phyloP scores from a whole-genome alignment of 2,888 invertebrate species.

The Timema podura region DNA sequence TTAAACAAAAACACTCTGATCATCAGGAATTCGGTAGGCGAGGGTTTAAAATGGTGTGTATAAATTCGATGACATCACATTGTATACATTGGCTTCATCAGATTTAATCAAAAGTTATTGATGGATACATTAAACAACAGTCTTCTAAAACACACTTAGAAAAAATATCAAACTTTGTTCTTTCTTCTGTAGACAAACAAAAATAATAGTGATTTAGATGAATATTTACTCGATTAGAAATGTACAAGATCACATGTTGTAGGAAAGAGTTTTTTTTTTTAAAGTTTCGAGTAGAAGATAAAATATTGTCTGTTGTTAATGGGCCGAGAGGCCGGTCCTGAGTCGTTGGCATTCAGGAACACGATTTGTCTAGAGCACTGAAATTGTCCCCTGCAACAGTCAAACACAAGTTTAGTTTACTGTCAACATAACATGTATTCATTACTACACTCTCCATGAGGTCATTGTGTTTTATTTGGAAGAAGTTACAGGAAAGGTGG shows the following conservation, averaged over 20 bases:
- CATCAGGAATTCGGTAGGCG: not conserved
- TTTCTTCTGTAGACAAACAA: constrained; percentile 7
- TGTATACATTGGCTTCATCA: constrained; percentile 12
- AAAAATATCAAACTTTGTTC: not conserved
- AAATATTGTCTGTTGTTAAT: constrained; percentile 12
- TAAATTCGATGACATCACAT: constrained; percentile 8
- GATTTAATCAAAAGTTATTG: constrained; percentile 13
- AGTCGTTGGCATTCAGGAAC: constrained; percentile 11
- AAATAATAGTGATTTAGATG: not conserved
- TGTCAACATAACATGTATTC: too few species aligned
- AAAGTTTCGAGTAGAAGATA: not conserved
- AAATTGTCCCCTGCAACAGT: constrained; percentile 5
- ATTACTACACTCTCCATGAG: too few species aligned
- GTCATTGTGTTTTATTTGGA: too few species aligned
- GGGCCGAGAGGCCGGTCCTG: constrained; percentile 15
- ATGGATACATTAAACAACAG: constrained; percentile 13
- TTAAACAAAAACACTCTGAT: too few species aligned
- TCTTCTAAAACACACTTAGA: constrained; percentile 10
- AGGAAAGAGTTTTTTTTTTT: too few species aligned
- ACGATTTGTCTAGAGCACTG: not conserved
- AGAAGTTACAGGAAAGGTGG: too few species aligned
- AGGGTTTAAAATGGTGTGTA: not conserved
- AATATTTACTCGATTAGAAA: too few species aligned
- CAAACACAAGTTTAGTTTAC: too few species aligned
- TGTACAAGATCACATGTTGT: too few species aligned